Evolutionary conservation across 2,888 invertebrate species (phyloP), one percentile per base, ranked within the genome.

Genomic region (Lysandra coridon): DNA sequence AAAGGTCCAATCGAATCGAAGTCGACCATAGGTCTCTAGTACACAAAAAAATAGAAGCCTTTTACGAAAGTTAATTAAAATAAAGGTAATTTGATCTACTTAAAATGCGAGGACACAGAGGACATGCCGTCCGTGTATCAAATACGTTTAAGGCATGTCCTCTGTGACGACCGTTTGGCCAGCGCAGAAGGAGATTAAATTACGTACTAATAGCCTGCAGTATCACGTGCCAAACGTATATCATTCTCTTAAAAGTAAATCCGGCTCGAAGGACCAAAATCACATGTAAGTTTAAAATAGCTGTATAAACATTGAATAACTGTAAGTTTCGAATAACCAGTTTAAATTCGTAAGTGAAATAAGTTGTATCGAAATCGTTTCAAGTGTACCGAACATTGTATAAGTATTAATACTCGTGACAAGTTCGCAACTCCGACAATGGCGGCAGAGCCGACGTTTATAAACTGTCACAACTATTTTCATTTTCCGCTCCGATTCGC

Each of bases 401-500:
- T 79, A 74, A 60, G 60, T 74, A 73, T 74, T 62, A 79, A 60
- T 60, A 74, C 44, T 64, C 14, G 33, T 33, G 69, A 60, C 37
- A 79, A 79, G 60, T 79, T 79, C 74, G 0, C 74, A 79, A 74
- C 60, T 81, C 30, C 14, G 53, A 81, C 79, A 78, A 78, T 78
- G 62, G 75, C 74, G 49, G 75, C 49, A 78, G 78, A 78, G 75
- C 64, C 78, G 73, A 74, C 78, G 74, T 80, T 81, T 73, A 80
- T 79, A 80, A 79, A 79, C 79, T 79, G 82, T 82, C 81, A 81
- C 80, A 81, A 82, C 81, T 81, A 83, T 83, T 83, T 83, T 82
- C 82, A 82, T 83, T 83, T 83, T 82, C 83, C 82, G 83, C 81
- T 80, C 81, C 81, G 82, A 84, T 85, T 84, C 82, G 83, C 82